phyloP scores from a whole-genome alignment of 1,140 invertebrate genomes.

The Saccostrea cuccullata region DNA sequence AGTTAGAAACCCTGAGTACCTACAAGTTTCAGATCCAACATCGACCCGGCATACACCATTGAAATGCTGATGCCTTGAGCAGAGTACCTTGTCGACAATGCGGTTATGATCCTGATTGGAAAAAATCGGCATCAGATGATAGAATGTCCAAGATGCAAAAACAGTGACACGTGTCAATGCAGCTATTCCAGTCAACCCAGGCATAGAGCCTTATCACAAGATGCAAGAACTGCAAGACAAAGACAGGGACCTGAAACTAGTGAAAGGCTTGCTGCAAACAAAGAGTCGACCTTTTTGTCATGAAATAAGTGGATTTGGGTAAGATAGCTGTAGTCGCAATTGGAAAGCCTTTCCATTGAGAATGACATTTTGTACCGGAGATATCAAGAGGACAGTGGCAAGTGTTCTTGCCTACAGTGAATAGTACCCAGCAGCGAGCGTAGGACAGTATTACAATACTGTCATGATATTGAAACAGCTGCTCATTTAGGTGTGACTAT shows the following conservation, averaged over 20 bases:
- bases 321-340: background rate
- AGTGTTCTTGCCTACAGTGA: background rate
- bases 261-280: background rate
- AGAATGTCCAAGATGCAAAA: too few species aligned
- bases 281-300: background rate
- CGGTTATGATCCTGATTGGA: background rate
- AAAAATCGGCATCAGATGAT: too few species aligned
- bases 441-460: background rate
- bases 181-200: too few species aligned
- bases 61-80: background rate
- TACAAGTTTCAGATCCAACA: too few species aligned
- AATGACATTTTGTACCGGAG: background rate
- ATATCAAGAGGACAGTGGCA: background rate
- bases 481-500: too few species aligned
- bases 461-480: too few species aligned
- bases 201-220: background rate
- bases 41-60: too few species aligned
- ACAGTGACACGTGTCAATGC: too few species aligned
- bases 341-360: background rate
- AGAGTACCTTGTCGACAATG: background rate
- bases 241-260: too few species aligned
- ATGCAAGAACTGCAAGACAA: too few species aligned
- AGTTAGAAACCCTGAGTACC: too few species aligned
- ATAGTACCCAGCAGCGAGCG: background rate
- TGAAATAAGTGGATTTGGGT: background rate